Evolutionary conservation across 2,113 vertebrate genomes (phyloP).

Genomic region (Alligator sinensis): DNA sequence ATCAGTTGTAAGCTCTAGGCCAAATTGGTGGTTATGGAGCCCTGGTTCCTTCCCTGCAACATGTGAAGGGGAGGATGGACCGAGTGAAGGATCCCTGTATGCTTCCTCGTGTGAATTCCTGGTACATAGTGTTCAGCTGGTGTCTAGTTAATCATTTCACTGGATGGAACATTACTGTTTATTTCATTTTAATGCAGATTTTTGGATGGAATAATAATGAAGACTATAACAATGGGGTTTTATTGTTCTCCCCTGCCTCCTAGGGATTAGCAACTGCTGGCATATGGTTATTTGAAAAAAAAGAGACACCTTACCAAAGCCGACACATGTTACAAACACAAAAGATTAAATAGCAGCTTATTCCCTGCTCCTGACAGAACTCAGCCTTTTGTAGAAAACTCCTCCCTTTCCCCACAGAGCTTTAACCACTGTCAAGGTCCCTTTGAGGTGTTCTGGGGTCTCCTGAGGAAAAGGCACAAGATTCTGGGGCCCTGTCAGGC

Average conservation of each 20-base stretch:
- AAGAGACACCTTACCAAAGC: not conserved
- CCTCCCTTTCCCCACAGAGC: too few relatives aligned
- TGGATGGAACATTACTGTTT: fast-evolving
- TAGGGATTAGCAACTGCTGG: not conserved
- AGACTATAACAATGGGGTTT: not conserved
- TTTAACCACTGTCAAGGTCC: not conserved
- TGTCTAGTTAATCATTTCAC: not conserved
- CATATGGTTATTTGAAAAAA: not conserved
- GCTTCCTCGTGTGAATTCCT: not conserved
- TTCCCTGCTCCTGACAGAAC: fast-evolving
- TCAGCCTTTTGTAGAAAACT: not conserved
- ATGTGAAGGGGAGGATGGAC: not conserved
- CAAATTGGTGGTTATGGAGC: not conserved
- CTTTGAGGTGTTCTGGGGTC: not conserved
- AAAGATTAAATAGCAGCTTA: not conserved
- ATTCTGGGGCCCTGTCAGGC: not conserved
- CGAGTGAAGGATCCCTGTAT: not conserved
- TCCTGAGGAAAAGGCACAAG: not conserved
- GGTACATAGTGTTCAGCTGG: not conserved
- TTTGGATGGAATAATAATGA: not conserved
- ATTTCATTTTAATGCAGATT: not conserved
- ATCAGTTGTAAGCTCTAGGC: not conserved
- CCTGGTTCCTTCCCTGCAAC: fast-evolving
- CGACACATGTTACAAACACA: not conserved
- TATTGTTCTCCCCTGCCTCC: not conserved